These are phyloP conservation scores for Epiblema foenella DNA, from an alignment of 2,888 invertebrate species.

Conservation along the genomic window DNA sequence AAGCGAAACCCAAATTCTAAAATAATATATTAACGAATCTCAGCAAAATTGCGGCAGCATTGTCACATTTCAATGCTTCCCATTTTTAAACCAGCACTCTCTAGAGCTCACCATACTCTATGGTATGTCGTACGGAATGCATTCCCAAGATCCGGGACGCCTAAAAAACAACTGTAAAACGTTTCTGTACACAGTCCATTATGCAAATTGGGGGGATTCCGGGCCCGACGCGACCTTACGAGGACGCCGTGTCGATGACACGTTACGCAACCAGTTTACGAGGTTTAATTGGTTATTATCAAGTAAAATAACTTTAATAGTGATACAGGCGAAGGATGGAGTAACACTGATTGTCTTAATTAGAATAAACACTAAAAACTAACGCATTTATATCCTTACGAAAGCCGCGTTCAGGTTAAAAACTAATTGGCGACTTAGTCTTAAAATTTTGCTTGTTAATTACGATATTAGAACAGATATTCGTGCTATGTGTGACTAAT, in stretches of 20 bases:
- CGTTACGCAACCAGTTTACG: constrained; percentile 59
- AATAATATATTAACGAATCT: background rate
- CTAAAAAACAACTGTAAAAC: constrained; percentile 45
- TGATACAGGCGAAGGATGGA: background rate
- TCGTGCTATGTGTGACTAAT: background rate
- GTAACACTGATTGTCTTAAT: background rate
- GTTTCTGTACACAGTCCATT: constrained; percentile 36
- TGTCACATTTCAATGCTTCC: background rate
- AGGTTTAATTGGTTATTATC: constrained; percentile 28
- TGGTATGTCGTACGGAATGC: constrained; percentile 27
- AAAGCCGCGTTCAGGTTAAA: background rate
- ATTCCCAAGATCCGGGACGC: constrained; percentile 54
- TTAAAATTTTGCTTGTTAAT: background rate
- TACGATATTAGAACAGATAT: background rate
- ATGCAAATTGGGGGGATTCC: constrained; percentile 51
- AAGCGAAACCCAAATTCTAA: too few species aligned
- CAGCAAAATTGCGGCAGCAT: background rate
- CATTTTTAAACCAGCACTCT: background rate
- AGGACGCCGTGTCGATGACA: constrained; percentile 73
- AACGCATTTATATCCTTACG: background rate
- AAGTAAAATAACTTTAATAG: constrained; percentile 16
- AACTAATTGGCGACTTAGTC: background rate
- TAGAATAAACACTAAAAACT: background rate
- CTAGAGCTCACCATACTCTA: background rate
- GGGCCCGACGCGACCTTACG: constrained; percentile 62